Evolutionary conservation across 2,797 vertebrate genomes (phyloP).

Genomic region (Lutjanus campechanus): DNA sequence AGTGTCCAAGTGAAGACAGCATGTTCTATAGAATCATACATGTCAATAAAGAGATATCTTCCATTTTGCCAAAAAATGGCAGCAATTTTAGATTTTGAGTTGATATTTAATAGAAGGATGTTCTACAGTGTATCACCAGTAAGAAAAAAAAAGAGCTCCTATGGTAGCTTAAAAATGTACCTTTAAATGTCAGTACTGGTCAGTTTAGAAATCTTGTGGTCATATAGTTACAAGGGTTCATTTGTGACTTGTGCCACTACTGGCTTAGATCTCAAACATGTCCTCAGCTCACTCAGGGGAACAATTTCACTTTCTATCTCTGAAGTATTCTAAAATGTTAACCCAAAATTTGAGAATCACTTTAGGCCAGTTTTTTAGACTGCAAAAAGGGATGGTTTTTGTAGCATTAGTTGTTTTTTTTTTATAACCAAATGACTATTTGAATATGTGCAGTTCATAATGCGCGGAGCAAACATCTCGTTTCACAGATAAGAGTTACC

Average conservation of each 20-base stretch:
- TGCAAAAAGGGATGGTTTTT: not conserved
- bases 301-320: not conserved
- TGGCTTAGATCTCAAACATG: too few relatives aligned
- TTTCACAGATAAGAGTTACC: not conserved
- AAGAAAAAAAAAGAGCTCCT: not conserved
- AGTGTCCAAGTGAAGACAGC: too few relatives aligned
- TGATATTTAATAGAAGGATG: not conserved
- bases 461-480: not conserved
- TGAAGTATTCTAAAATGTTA: not conserved
- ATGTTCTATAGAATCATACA: too few relatives aligned
- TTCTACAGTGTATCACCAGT: not conserved
- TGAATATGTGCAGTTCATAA: not conserved
- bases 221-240: not conserved
- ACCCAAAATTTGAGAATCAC: not conserved
- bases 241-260: not conserved
- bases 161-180: not conserved
- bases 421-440: not conserved
- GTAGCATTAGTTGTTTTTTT: constrained; percentile 3
- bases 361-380: not conserved
- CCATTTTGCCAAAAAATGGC: too few relatives aligned
- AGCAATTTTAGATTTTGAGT: not conserved
- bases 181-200: not conserved
- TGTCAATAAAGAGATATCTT: too few relatives aligned
- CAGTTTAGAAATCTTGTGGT: not conserved
- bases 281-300: not conserved